Evolutionary conservation across 2,113 vertebrate genomes (phyloP).

Genomic region (Protobothrops flavoviridis): DNA sequence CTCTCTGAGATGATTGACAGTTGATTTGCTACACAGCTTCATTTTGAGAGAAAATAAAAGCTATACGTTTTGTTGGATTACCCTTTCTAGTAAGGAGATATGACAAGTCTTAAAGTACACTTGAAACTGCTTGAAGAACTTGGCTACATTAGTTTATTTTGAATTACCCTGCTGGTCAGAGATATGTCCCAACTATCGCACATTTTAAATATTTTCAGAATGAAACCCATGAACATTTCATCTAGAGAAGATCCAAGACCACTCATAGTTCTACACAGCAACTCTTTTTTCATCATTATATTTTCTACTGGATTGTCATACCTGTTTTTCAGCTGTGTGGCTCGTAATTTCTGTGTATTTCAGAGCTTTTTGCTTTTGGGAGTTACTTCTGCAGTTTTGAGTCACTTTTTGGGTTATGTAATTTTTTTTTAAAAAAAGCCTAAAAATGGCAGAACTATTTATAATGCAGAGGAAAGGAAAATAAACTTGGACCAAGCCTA

Average conservation of each 20-base stretch:
- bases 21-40: constrained; percentile 58
- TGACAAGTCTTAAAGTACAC: constrained; percentile 62
- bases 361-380: neutral
- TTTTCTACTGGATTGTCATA: neutral
- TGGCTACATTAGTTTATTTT: constrained; percentile 52
- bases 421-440: neutral
- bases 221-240: constrained; percentile 31
- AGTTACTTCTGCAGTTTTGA: constrained; percentile 9
- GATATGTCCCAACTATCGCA: constrained; percentile 33
- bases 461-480: neutral
- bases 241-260: neutral
- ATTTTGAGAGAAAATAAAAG: constrained; percentile 30
- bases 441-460: neutral
- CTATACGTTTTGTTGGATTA: constrained; percentile 51
- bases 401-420: constrained; percentile 39
- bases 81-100: constrained; percentile 58
- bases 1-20: constrained; percentile 95
- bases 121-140: constrained; percentile 41
- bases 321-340: neutral
- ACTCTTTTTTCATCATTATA: neutral
- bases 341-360: neutral
- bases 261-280: neutral
- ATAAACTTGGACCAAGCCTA: constrained; percentile 39
- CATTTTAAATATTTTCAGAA: neutral
- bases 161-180: constrained; percentile 58